Evolutionary conservation across 1,140 invertebrate species (phyloP).

Genomic region (Drosophila bocqueti): DNA sequence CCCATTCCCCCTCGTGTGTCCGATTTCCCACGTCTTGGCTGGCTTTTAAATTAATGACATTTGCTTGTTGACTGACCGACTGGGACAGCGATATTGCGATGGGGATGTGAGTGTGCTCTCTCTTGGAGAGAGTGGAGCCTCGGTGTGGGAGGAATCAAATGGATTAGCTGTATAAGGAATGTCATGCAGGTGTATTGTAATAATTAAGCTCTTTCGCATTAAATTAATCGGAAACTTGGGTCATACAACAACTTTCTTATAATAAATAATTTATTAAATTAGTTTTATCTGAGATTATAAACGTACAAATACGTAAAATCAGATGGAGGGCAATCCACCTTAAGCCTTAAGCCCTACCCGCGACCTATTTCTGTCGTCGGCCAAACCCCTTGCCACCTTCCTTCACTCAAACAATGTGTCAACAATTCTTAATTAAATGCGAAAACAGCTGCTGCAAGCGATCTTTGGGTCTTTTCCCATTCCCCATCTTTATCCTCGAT

Average conservation of each 20-base stretch:
- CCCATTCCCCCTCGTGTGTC: constrained; percentile 9
- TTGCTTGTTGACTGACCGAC: constrained; percentile 57
- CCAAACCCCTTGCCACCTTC: not conserved
- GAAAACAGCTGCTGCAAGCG: constrained; percentile 33
- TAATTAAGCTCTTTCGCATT: not conserved
- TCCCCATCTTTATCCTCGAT: constrained; percentile 15
- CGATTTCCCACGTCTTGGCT: constrained; percentile 27
- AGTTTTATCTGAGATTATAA: not conserved
- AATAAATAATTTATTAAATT: not conserved
- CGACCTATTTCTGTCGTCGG: not conserved
- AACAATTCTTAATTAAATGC: constrained; percentile 28
- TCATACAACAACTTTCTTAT: not conserved
- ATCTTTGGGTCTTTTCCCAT: constrained; percentile 1
- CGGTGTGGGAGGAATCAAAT: constrained; percentile 7
- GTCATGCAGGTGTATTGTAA: not conserved
- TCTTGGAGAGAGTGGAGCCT: not conserved
- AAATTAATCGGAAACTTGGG: not conserved
- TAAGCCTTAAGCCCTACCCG: too few species aligned
- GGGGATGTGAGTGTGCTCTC: constrained; percentile 5
- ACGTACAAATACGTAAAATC: not conserved
- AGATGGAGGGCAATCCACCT: too few species aligned
- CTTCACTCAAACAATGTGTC: not conserved
- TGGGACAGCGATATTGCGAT: constrained; percentile 7
- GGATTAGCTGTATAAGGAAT: not conserved
- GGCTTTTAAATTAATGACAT: constrained; percentile 73